Conservation (phyloP, 30 jellyfish, hydroid and myxozoan genomes). For the Aurelia sp. region DNA sequence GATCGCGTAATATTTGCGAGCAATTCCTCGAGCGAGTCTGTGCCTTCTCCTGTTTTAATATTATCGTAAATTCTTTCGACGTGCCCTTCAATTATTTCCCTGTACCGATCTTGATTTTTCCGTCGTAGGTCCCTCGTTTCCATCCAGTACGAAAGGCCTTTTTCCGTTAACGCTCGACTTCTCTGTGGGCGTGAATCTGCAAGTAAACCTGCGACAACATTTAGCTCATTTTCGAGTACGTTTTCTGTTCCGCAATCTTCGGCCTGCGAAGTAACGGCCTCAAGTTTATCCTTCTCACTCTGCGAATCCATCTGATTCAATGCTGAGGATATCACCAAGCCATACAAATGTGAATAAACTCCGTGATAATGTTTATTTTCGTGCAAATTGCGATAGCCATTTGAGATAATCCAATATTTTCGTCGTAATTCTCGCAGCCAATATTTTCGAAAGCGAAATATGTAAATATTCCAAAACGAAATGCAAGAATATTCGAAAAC, state of each 20-base stretch:
- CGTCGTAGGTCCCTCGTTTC: conserved; percentile 39
- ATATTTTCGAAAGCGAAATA: too few species aligned
- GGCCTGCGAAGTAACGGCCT: conserved; percentile 19
- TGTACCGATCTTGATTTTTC: conserved; percentile 37
- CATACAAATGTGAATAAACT: too few species aligned
- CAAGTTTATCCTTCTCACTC: background rate
- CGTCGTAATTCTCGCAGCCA: too few species aligned
- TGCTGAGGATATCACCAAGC: too few species aligned
- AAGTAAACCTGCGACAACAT: conserved; percentile 42
- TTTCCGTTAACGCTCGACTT: conserved; percentile 39
- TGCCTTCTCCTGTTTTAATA: conserved; percentile 21
- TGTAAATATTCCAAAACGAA: too few species aligned
- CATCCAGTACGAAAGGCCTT: conserved; percentile 38
- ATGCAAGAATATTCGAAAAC: too few species aligned
- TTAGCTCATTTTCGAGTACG: background rate
- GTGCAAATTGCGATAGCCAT: too few species aligned
- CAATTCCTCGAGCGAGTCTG: conserved; percentile 10
- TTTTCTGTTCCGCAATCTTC: conserved; percentile 20
- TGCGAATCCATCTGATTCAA: background rate
- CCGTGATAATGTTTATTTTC: background rate
- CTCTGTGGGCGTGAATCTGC: conserved; percentile 41
- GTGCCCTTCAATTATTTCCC: conserved; percentile 46
- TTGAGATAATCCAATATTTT: too few species aligned
- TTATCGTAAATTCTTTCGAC: conserved; percentile 18
- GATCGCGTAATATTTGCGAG: conserved; percentile 43